Percentiles rank a stretch among this genome's conserved stretches.
Conservation (phyloP, 1,140 invertebrate genomes). For the Stegodyphus dumicola region DNA sequence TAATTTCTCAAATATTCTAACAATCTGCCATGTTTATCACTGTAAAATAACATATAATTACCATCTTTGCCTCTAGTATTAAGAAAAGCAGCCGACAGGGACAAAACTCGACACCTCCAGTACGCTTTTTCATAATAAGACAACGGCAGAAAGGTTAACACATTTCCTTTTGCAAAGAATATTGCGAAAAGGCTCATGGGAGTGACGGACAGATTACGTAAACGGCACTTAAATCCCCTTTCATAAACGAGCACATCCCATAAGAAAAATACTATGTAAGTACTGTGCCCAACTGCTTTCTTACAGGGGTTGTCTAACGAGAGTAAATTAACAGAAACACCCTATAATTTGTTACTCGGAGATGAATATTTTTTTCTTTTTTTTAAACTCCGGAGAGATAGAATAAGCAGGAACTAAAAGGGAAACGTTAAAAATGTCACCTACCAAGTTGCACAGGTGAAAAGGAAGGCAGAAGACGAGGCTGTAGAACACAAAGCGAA, state of each 20-base stretch:
- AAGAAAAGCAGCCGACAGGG: too few species aligned
- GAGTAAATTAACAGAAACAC: slow-evolving; percentile 46
- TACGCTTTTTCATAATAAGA: too few species aligned
- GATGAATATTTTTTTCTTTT: not conserved
- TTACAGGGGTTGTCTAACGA: slow-evolving; percentile 16
- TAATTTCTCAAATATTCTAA: too few species aligned
- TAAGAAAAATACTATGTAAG: not conserved
- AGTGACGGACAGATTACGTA: not conserved
- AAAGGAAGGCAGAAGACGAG: not conserved
- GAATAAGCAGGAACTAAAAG: not conserved
- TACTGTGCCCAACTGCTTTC: not conserved
- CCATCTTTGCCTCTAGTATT: too few species aligned
- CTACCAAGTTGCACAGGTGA: slow-evolving; percentile 37
- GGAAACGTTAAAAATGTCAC: slow-evolving; percentile 26
- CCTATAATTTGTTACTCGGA: slow-evolving; percentile 25
- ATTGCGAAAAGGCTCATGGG: not conserved
- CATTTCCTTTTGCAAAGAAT: too few species aligned
- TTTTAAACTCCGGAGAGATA: not conserved
- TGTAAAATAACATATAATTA: too few species aligned
- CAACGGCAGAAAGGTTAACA: too few species aligned
- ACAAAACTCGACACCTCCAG: too few species aligned
- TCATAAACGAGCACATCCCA: not conserved
- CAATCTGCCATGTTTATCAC: too few species aligned
- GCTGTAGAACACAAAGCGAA: too few species aligned
- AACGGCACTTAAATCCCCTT: not conserved